Conservation (phyloP, 2,797 vertebrate species). For the Garrulus glandarius region DNA sequence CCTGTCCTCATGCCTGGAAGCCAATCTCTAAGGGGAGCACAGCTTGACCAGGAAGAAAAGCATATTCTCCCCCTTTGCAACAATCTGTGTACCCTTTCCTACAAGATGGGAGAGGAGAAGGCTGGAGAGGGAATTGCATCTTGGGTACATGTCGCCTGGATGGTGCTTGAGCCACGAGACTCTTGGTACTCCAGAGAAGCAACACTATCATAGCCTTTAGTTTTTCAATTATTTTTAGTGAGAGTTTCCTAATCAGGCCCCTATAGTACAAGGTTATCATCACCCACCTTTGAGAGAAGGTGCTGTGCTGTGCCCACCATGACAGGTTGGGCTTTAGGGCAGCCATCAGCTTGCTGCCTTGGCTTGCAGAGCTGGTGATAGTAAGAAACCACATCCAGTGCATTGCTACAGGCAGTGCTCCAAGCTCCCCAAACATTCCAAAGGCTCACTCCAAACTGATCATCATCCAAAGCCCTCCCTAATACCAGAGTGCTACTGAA, state of each 20-base stretch:
- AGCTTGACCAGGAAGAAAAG: neutral
- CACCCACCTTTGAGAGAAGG: neutral
- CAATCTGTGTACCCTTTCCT: neutral
- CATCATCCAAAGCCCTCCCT: neutral
- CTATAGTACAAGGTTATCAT: neutral
- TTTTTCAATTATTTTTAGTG: neutral
- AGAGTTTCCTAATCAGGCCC: neutral
- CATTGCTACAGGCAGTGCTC: neutral
- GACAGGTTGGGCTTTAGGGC: accelerated
- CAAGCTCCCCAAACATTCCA: neutral
- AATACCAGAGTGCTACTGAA: neutral
- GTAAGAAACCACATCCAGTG: accelerated
- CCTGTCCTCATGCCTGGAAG: neutral
- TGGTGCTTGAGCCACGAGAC: accelerated
- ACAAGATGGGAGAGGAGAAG: neutral
- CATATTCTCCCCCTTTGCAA: neutral
- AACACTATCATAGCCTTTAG: neutral
- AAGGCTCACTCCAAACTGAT: neutral
- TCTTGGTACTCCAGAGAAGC: neutral
- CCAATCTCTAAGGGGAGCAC: neutral
- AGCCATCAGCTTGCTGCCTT: neutral
- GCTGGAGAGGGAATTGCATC: neutral
- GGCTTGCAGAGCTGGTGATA: neutral
- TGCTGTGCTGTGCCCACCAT: neutral
- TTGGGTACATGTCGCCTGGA: neutral